Base-by-base conservation (phyloP, 2,888 invertebrate species). In the Tenodera sinensis region DNA sequence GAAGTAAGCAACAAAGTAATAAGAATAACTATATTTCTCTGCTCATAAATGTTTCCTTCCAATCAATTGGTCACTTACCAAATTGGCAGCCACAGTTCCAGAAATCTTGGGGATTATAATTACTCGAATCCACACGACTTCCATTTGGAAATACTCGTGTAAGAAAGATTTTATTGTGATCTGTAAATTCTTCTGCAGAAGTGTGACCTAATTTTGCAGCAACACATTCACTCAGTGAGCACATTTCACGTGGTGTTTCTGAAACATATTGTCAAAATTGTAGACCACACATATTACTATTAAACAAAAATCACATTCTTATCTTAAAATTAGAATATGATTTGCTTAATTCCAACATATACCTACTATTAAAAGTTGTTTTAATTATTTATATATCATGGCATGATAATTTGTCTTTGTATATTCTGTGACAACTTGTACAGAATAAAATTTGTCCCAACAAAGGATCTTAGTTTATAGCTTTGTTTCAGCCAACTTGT, bases 31-130 rank as follows among this genome's bases (percentile, higher is more conserved):
- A 4, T 20, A 54, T 12, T 54, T 4, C 54, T 54, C 1, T 2
- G 25, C 4, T 71, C 15, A 20, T 0, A 20, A 20, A 20, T 20
- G 20, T 71, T 71, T 12, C 42, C 42, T 12, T 42, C 42, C 42
- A 42, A 42, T 42, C 9, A 42, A 9, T 42, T 42, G 42, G 47
- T n/a, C 25, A 88, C 92, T 91, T 91, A 95, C 95, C 94, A 92
- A 94, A 92, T 92, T 95, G 93, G 92, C 94, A 94, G 87, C 95
- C 95, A 91, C 94, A 94, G 91, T 94, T 95, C 95, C 95, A 95
- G 91, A 94, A 93, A 91, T 95, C 95, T 91, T 95, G 93, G 27
- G 94, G 94, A 91, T 94, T 93, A 90, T 92, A 92, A 91, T 93
- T 93, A 90, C 92, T 92, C 6, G 95, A 95, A 91, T 95, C 95